Percentiles rank a stretch among this genome's conserved stretches.
These are phyloP conservation scores for Papilio xuthus DNA, from an alignment of 1,140 invertebrate species.

Conservation along the genomic window DNA sequence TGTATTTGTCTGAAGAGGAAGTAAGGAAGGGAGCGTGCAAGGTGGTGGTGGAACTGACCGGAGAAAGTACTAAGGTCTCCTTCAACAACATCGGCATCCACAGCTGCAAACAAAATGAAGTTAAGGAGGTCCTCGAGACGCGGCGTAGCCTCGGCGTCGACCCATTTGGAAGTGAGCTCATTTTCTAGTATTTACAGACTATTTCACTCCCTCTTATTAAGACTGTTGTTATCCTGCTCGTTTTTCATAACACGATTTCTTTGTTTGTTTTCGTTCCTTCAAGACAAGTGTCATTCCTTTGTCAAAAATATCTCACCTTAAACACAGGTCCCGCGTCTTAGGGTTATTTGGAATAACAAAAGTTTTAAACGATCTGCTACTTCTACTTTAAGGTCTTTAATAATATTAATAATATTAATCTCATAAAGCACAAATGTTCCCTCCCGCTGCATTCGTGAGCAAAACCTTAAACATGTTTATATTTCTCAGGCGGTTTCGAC, in stretches of 20 bases:
- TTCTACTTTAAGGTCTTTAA: too few relatives aligned
- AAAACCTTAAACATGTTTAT: background rate
- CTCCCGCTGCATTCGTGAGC: background rate
- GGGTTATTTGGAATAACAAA: background rate
- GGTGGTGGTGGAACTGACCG: background rate
- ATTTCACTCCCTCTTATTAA: background rate
- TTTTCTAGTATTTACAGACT: background rate
- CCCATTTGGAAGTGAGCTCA: slow-evolving; percentile 93
- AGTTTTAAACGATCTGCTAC: background rate
- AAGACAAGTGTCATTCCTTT: background rate
- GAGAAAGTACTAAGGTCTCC: background rate
- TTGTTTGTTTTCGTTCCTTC: background rate
- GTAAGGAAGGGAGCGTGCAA: slow-evolving; percentile 6
- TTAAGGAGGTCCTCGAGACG: slow-evolving; percentile 91
- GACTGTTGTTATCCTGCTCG: background rate
- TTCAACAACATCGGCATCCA: slow-evolving; percentile 22
- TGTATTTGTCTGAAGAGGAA: background rate
- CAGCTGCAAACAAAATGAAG: slow-evolving; percentile 87
- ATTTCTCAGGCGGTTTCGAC: slow-evolving; percentile 89
- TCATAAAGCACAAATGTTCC: too few relatives aligned
- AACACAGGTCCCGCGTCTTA: background rate
- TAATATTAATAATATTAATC: too few relatives aligned
- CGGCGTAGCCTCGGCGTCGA: slow-evolving; percentile 94
- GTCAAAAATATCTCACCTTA: background rate
- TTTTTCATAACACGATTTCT: background rate